phyloP scores from a whole-genome alignment of 2,113 vertebrate genomes.

The Australoheros scitulus region DNA sequence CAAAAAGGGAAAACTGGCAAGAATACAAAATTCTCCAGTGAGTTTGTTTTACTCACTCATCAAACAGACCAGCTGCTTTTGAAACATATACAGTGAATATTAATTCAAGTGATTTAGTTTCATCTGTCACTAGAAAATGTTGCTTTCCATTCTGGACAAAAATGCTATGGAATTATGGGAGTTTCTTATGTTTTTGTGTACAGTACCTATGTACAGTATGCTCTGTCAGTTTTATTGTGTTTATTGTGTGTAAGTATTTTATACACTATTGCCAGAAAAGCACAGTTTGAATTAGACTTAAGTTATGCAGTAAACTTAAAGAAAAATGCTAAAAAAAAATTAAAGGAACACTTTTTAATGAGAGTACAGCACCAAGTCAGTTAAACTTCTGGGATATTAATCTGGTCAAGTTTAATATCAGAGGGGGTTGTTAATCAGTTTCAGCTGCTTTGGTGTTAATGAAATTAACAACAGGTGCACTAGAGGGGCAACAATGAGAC shows the following conservation, averaged over 20 bases:
- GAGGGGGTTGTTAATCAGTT: no score
- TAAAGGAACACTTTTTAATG: no score
- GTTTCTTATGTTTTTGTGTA: background rate
- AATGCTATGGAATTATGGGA: background rate
- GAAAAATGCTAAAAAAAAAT: no score
- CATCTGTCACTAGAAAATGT: background rate
- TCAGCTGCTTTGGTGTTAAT: no score
- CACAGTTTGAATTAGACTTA: background rate
- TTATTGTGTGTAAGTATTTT: background rate
- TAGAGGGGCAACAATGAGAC: no score
- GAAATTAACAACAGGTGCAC: no score
- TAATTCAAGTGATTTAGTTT: background rate
- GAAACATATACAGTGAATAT: background rate
- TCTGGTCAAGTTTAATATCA: no score
- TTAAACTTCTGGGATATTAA: no score
- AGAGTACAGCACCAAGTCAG: no score
- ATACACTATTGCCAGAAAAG: background rate
- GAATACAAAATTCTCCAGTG: background rate
- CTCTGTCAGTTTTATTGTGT: background rate
- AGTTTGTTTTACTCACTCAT: background rate
- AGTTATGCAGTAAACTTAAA: background rate
- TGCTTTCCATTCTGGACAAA: background rate
- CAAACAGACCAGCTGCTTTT: background rate
- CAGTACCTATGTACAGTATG: background rate
- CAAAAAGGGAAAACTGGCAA: background rate